phyloP scores from a whole-genome alignment of 1,140 invertebrate genomes.

The Tenebrio molitor region DNA sequence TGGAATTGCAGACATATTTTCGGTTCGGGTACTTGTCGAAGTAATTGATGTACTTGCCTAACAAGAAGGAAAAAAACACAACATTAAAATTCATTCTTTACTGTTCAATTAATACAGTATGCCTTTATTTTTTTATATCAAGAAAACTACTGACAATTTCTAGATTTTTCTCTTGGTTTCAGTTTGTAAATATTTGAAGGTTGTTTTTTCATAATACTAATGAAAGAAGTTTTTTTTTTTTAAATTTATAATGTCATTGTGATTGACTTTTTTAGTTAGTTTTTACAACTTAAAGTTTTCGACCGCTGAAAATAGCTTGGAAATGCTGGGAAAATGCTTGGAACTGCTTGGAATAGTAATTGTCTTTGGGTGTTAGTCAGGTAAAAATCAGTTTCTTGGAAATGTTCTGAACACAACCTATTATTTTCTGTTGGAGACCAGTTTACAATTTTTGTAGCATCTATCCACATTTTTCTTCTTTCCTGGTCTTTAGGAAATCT shows the following conservation, averaged over 20 bases:
- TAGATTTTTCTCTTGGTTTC: too few relatives aligned
- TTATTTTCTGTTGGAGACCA: neutral
- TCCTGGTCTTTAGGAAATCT: neutral
- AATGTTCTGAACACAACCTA: neutral
- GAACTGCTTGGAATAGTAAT: neutral
- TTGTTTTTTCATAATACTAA: too few relatives aligned
- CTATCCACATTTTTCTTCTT: neutral
- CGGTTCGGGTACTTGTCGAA: neutral
- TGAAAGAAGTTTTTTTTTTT: too few relatives aligned
- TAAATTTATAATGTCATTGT: neutral
- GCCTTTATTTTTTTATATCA: too few relatives aligned
- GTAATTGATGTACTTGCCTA: too few relatives aligned
- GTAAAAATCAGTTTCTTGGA: neutral
- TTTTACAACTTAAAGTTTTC: neutral
- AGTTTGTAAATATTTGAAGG: too few relatives aligned
- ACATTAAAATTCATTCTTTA: too few relatives aligned
- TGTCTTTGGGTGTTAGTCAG: neutral
- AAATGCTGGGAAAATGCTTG: neutral
- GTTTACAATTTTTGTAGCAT: neutral
- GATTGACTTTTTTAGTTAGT: neutral
- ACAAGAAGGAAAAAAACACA: too few relatives aligned
- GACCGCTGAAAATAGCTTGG: neutral
- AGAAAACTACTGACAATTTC: too few relatives aligned
- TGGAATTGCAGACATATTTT: neutral
- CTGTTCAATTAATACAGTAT: too few relatives aligned